A percentile compares a stretch with the other conserved stretches of the same genome.
Evolutionary conservation across 1,140 invertebrate species (phyloP).

Genomic region (Saccostrea glomerata): DNA sequence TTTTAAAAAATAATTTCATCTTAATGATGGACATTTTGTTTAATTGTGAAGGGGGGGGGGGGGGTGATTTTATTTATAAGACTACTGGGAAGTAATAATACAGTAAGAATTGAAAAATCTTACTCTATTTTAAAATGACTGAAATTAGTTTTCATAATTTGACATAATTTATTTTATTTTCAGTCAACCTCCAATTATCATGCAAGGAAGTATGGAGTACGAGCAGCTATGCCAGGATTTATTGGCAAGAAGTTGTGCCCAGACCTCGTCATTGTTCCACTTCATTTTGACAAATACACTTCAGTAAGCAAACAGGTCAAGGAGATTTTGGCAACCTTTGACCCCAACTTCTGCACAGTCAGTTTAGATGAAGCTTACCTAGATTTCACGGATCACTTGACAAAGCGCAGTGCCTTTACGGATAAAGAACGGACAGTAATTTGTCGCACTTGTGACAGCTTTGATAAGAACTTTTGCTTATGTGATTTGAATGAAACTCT

Average conservation of each 20-base stretch:
- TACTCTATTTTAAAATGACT: too few species aligned
- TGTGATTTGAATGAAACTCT: conserved; percentile 70
- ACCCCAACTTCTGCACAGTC: conserved; percentile 81
- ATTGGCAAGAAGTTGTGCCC: conserved; percentile 85
- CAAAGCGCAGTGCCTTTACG: conserved; percentile 62
- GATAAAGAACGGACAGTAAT: conserved; percentile 69
- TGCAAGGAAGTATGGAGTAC: conserved; percentile 84
- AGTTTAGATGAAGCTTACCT: conserved; percentile 85
- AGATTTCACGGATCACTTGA: conserved; percentile 83
- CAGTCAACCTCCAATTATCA: conserved; percentile 85
- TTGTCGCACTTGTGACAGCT: conserved; percentile 53
- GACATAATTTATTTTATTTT: conserved; percentile 63
- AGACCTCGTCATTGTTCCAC: conserved; percentile 82
- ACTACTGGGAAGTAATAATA: too few species aligned
- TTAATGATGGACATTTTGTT: too few species aligned
- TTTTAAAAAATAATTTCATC: too few species aligned
- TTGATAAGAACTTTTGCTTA: conserved; percentile 56
- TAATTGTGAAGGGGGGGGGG: too few species aligned
- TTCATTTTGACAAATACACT: conserved; percentile 83
- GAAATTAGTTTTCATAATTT: too few species aligned
- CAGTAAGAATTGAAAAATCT: too few species aligned
- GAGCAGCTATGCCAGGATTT: conserved; percentile 87
- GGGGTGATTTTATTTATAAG: too few species aligned
- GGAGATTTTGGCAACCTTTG: conserved; percentile 82
- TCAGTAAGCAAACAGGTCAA: conserved; percentile 79